Evolutionary conservation across 2,113 vertebrate species (phyloP).

Genomic region (Atractosteus spatula): DNA sequence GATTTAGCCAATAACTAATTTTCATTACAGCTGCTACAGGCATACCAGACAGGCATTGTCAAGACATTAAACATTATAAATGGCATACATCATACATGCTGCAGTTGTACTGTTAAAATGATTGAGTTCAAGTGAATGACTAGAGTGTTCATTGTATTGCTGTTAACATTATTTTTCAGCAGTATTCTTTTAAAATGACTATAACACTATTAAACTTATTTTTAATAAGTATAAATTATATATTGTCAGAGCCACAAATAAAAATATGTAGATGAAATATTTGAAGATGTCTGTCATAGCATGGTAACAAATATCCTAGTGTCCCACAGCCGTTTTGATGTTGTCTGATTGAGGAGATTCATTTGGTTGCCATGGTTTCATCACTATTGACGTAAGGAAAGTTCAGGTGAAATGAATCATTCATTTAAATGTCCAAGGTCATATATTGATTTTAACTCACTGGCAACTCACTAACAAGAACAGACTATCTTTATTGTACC

Average conservation of each 20-base stretch:
- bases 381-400: background rate
- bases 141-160: no score
- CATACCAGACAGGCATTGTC: no score
- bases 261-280: background rate
- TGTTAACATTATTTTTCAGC: no score
- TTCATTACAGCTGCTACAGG: no score
- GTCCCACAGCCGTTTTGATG: background rate
- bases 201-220: background rate
- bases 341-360: background rate
- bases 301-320: background rate
- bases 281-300: background rate
- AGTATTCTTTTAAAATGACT: no score
- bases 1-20: no score
- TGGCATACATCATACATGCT: no score
- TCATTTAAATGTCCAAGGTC: conserved; percentile 1
- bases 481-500: no score
- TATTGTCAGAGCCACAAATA: background rate
- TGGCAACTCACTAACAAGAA: background rate
- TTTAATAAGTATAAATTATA: background rate
- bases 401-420: conserved; percentile 11
- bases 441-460: background rate
- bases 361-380: conserved; percentile 10
- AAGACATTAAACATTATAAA: no score
- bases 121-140: no score
- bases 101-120: no score